Base-by-base conservation (phyloP, 2,113 vertebrate species). In the Spermophilus dauricus region DNA sequence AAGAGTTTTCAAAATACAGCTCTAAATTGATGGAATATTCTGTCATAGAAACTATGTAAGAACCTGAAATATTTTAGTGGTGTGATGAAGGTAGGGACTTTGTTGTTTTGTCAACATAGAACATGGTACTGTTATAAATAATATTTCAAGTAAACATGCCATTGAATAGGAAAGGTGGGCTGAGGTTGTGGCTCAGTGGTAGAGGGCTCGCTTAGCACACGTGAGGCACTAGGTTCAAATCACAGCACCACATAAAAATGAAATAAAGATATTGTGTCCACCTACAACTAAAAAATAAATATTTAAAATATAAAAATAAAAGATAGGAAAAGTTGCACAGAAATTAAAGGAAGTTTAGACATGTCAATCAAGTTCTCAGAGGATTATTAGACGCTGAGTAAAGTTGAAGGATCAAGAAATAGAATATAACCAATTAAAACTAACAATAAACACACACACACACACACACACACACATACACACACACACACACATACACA, bases 1-100 rank as follows among this genome's bases (percentile, higher is more conserved):
- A 87, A 22, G 39, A 61, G 4, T 78, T 95, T 65, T 72, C 34
- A 28, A 84, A 80, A 96, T 72, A 51, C 6, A 86, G 5, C 16
- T 30, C 81, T 58, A 86, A 96, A 32, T 70, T 32, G 39, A 34
- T 10, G 53, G 48, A 83, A 56, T 91, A 65, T 72, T 48, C 48
- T 87, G 34, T 72, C 77, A 87, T 30, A 93, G 51, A 94, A 91
- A 56, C 24, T 58, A 28, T 61, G 3, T 77, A 91, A 93, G 75
- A 73, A 30, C 34, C 30, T 78, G 51, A 78, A 70, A 34, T 37
- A 86, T 37, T 61, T 45, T 26, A 61, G 6, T 8, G 2, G 32
- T 87, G 5, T 91, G 26, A 65, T 82, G 14, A 87, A 93, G 65
- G 45, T 22, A 85, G 45, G 13, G 51, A 8, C 10, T 95, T 70